A percentile compares a stretch with the other conserved stretches of the same genome.
phyloP scores from a whole-genome alignment of 2,888 invertebrate genomes.

The Acleris emargana region DNA sequence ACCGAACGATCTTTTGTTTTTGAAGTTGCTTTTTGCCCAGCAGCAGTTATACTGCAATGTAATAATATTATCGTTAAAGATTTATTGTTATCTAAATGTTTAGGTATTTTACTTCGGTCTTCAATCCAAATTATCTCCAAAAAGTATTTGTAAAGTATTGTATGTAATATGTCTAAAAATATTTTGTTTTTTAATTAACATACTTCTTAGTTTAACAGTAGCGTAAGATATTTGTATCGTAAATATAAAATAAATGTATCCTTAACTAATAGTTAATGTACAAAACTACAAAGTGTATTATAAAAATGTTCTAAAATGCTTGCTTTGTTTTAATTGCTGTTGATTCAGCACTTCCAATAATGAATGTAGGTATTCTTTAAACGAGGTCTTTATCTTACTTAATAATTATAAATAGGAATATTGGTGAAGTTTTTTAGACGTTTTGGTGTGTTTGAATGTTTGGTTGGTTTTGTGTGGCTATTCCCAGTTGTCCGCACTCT shows the following conservation, averaged over 20 bases:
- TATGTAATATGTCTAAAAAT: slow-evolving; percentile 16
- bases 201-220: background rate
- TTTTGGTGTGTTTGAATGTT: too few species aligned
- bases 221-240: background rate
- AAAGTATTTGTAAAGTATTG: slow-evolving; percentile 67
- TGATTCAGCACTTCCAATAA: too few species aligned
- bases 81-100: slow-evolving; percentile 34
- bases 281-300: background rate
- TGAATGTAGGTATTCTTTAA: too few species aligned
- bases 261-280: background rate
- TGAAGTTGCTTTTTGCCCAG: too few species aligned
- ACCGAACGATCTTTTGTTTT: too few species aligned
- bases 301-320: background rate
- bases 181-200: background rate
- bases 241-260: slow-evolving; percentile 3
- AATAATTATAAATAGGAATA: too few species aligned
- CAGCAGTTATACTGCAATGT: too few species aligned
- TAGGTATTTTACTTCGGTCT: slow-evolving; percentile 19
- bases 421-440: too few species aligned
- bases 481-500: too few species aligned
- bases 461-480: too few species aligned
- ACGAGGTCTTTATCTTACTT: too few species aligned
- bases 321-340: too few species aligned
- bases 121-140: slow-evolving; percentile 46
- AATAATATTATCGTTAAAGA: background rate